phyloP scores from a whole-genome alignment of 2,888 invertebrate species.

The Lamproptera curius region DNA sequence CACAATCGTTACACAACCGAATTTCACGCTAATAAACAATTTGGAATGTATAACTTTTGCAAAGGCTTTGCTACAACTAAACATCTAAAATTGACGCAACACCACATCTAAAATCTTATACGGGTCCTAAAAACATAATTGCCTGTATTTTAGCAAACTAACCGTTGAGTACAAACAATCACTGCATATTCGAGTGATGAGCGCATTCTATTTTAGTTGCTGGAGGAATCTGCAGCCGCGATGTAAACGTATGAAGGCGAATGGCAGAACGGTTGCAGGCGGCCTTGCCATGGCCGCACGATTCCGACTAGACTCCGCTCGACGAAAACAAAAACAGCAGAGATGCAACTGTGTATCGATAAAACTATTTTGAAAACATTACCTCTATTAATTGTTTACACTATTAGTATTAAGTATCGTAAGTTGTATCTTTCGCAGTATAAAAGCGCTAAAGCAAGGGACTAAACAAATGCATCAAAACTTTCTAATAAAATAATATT shows the following conservation, averaged over 20 bases:
- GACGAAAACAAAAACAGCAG: slow-evolving; percentile 33
- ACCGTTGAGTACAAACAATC: not conserved
- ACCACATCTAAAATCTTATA: not conserved
- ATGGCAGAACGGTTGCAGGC: slow-evolving; percentile 37
- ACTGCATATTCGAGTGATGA: not conserved
- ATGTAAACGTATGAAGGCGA: slow-evolving; percentile 32
- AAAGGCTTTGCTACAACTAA: not conserved
- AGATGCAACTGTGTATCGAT: slow-evolving; percentile 13
- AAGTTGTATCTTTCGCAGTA: too few relatives aligned
- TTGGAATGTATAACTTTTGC: too few relatives aligned
- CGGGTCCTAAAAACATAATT: too few relatives aligned
- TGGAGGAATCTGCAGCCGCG: slow-evolving; percentile 2
- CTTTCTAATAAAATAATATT: not conserved
- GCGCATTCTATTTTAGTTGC: not conserved
- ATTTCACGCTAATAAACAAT: too few relatives aligned
- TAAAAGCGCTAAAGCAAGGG: too few relatives aligned
- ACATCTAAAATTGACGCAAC: not conserved
- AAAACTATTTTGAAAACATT: not conserved
- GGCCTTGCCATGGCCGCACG: slow-evolving; percentile 47
- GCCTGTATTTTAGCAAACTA: too few relatives aligned
- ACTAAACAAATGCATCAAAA: not conserved
- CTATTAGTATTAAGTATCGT: not conserved
- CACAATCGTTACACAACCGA: not conserved
- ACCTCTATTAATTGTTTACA: not conserved
- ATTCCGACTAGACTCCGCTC: slow-evolving; percentile 29